Evolutionary conservation across 2,888 invertebrate species (phyloP).

Genomic region (Campopleginae sp.): DNA sequence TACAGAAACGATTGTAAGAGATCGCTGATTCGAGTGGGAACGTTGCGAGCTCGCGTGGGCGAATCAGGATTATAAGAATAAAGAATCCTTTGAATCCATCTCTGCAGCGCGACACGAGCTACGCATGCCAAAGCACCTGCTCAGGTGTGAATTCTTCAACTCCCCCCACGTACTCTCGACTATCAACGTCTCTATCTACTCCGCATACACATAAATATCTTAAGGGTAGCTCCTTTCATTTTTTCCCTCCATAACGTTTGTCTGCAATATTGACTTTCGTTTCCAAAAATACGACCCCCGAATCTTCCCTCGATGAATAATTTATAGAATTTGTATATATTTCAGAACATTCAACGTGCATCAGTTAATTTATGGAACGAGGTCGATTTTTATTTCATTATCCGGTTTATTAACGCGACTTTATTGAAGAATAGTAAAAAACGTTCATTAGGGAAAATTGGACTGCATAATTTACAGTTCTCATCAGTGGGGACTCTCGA

Average conservation of each 20-base stretch:
- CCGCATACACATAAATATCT: conserved; percentile 58
- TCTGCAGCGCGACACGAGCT: conserved; percentile 5
- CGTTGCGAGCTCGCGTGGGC: conserved; percentile 72
- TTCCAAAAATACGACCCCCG: neutral
- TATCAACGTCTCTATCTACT: conserved; percentile 73
- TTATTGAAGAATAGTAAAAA: neutral
- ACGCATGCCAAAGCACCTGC: conserved; percentile 71
- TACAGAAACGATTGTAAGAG: conserved; percentile 38
- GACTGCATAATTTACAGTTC: too few relatives aligned
- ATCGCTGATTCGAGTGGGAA: conserved; percentile 42
- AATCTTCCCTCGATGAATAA: neutral
- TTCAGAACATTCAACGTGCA: neutral
- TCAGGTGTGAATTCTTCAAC: conserved; percentile 73
- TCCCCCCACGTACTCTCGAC: conserved; percentile 67
- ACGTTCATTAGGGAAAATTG: too few relatives aligned
- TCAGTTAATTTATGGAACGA: neutral
- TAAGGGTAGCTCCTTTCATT: neutral
- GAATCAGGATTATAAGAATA: conserved; percentile 73
- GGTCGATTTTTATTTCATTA: neutral
- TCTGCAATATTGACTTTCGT: neutral
- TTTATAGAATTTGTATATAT: neutral
- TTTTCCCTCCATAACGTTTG: conserved; percentile 8
- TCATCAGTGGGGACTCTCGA: too few relatives aligned
- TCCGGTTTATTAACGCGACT: neutral
- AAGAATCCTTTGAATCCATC: conserved; percentile 72